Conservation (phyloP, 2,113 vertebrate genomes). For the Clarias gariepinus region DNA sequence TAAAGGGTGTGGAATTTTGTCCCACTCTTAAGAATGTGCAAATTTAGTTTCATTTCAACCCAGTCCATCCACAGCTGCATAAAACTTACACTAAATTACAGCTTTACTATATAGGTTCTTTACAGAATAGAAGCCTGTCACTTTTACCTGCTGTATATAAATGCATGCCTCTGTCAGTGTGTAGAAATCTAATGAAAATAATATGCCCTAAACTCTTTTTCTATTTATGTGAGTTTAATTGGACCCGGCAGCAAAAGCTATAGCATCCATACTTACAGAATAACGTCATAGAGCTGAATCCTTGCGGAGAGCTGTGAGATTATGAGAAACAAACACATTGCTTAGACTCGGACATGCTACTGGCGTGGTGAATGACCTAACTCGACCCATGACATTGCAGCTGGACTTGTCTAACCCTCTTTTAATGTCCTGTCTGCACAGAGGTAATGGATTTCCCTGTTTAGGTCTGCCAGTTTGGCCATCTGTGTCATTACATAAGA, state of each 20-base stretch:
- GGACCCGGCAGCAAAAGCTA: not conserved
- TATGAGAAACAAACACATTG: conserved; percentile 31
- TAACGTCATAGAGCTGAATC: not conserved
- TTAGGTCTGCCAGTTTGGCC: not conserved
- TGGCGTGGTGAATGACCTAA: not conserved
- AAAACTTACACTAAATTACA: not conserved
- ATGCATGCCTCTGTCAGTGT: not conserved
- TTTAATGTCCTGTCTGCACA: not conserved
- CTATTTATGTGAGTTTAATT: not conserved
- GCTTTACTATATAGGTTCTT: not conserved
- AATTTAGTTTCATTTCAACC: not conserved
- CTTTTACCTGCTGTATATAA: not conserved
- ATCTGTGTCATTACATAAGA: conserved; percentile 33
- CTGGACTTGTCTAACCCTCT: not conserved
- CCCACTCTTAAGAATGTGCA: not conserved
- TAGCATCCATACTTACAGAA: conserved; percentile 7
- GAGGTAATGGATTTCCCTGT: not conserved
- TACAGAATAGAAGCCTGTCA: not conserved
- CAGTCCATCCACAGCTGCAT: not conserved
- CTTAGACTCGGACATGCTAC: not conserved
- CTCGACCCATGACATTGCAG: not conserved
- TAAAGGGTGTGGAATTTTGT: not conserved
- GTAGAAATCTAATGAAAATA: not conserved
- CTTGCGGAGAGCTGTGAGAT: not conserved
- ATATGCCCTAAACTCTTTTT: not conserved